Percentiles rank a stretch among this genome's conserved stretches.
Evolutionary conservation across 2,888 invertebrate species (phyloP).

Genomic region (Hemithea aestivaria): DNA sequence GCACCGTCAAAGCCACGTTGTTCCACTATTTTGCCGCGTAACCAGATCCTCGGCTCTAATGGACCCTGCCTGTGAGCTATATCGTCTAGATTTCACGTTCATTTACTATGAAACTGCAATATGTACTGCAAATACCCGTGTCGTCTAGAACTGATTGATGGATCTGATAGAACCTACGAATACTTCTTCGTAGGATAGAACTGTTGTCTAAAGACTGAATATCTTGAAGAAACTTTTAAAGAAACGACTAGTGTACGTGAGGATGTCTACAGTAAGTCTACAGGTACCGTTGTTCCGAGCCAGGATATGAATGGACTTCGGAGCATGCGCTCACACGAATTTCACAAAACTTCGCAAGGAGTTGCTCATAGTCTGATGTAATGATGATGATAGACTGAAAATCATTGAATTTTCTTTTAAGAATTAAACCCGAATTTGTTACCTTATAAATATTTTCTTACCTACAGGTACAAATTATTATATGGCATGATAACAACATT

Average conservation of each 20-base stretch:
- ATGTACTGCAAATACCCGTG: constrained; percentile 23
- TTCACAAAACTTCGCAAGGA: constrained; percentile 27
- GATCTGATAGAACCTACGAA: too few relatives aligned
- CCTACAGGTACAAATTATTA: too few relatives aligned
- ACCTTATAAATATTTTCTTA: too few relatives aligned
- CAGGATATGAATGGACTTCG: constrained; percentile 10
- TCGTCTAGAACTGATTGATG: neutral
- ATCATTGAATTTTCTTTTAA: too few relatives aligned
- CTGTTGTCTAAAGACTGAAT: too few relatives aligned
- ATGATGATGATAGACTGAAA: neutral
- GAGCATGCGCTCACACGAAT: constrained; percentile 37
- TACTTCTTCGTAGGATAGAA: too few relatives aligned
- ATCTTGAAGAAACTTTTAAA: too few relatives aligned
- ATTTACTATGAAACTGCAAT: constrained; percentile 24
- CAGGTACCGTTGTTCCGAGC: constrained; percentile 1
- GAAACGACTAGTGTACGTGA: constrained; percentile 2
- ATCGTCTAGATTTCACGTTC: constrained; percentile 23
- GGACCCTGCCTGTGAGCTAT: constrained; percentile 41
- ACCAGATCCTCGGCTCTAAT: constrained; percentile 52
- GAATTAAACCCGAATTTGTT: too few relatives aligned
- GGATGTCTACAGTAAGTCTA: constrained; percentile 8
- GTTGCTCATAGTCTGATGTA: constrained; percentile 29
- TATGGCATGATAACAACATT: too few relatives aligned
- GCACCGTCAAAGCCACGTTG: constrained; percentile 51
- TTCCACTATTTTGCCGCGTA: constrained; percentile 70